Percentiles rank a stretch among this genome's conserved stretches.
phyloP scores from a whole-genome alignment of 2,113 vertebrate species.

The Brachyhypopomus gauderio region DNA sequence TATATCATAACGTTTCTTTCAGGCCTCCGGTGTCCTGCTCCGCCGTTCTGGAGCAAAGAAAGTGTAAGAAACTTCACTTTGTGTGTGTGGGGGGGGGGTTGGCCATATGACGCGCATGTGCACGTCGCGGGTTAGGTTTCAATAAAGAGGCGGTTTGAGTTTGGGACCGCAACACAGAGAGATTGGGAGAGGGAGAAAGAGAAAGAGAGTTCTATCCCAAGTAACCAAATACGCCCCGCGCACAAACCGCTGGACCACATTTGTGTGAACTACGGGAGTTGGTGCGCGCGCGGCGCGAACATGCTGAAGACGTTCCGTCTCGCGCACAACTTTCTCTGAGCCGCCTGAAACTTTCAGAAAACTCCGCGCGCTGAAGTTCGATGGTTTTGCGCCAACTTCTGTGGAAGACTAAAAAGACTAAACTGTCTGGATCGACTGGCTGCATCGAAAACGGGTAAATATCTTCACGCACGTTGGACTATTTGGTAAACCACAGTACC shows the following conservation, averaged over 20 bases:
- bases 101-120: conserved; percentile 71
- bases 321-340: background rate
- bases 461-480: conserved; percentile 10
- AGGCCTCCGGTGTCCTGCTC: too few relatives aligned
- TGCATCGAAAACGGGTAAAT: conserved; percentile 58
- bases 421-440: conserved; percentile 31
- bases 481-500: background rate
- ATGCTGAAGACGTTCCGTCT: conserved; percentile 54
- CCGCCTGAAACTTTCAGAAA: too few relatives aligned
- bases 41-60: background rate
- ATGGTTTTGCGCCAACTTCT: too few relatives aligned
- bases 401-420: conserved; percentile 25
- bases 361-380: too few relatives aligned
- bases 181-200: conserved; percentile 59
- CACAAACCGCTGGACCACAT: conserved; percentile 40
- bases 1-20: too few relatives aligned
- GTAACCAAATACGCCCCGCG: conserved; percentile 42
- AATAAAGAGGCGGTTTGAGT: conserved; percentile 89
- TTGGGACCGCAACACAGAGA: conserved; percentile 76
- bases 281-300: conserved; percentile 39
- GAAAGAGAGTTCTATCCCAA: conserved; percentile 49
- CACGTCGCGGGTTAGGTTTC: conserved; percentile 73
- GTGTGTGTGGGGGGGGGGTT: conserved; percentile 60
- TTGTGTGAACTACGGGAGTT: conserved; percentile 41
- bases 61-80: conserved; percentile 45